phyloP scores from a whole-genome alignment of 2,888 invertebrate species.

The Sicus ferrugineus region DNA sequence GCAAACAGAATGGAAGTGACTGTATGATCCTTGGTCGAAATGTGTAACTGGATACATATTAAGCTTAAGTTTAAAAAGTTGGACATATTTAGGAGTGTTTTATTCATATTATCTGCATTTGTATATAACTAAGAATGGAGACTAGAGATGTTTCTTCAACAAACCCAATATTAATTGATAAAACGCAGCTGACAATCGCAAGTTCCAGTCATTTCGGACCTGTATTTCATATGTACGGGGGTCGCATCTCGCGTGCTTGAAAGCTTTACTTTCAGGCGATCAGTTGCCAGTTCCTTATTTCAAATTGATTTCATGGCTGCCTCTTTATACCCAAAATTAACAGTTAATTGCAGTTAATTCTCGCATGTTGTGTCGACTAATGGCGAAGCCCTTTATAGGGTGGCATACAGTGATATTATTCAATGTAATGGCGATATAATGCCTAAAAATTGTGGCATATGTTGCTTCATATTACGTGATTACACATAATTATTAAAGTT shows the following conservation, averaged over 20 bases:
- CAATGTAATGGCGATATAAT: too few relatives aligned
- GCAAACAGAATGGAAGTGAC: slow-evolving; percentile 76
- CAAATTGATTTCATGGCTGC: background rate
- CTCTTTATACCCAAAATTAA: too few relatives aligned
- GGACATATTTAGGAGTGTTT: background rate
- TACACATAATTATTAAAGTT: background rate
- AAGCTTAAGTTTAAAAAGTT: slow-evolving; percentile 35
- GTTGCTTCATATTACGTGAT: background rate
- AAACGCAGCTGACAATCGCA: slow-evolving; percentile 8
- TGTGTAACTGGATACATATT: slow-evolving; percentile 37
- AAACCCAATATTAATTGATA: background rate
- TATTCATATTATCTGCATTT: background rate
- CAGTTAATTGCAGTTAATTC: too few relatives aligned
- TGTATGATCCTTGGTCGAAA: slow-evolving; percentile 65
- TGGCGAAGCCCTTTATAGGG: too few relatives aligned
- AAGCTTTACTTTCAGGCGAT: too few relatives aligned
- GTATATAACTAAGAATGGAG: background rate
- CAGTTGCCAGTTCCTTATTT: too few relatives aligned
- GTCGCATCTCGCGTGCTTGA: too few relatives aligned
- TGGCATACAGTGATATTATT: background rate
- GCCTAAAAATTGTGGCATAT: too few relatives aligned
- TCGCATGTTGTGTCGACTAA: too few relatives aligned
- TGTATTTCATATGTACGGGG: background rate
- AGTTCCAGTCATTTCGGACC: background rate
- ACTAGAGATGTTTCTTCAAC: background rate